Evolutionary conservation across 2,113 vertebrate genomes (phyloP).

Genomic region (Serinus canaria): DNA sequence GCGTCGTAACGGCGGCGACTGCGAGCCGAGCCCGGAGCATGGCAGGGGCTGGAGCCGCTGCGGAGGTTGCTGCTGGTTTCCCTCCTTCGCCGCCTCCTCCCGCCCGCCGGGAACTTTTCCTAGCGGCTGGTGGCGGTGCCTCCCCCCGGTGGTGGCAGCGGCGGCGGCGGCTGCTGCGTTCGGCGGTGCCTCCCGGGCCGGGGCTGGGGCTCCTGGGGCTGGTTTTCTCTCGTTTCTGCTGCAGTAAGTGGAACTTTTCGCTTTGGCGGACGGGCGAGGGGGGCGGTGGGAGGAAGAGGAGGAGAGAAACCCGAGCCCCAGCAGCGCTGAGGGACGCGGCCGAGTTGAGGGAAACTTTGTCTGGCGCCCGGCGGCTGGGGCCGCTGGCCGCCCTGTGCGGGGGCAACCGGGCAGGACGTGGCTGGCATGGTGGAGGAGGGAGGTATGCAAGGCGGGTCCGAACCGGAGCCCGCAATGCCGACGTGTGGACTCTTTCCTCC

Average conservation of each 20-base stretch:
- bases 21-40: constrained; percentile 14
- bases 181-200: background rate
- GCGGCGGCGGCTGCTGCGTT: background rate
- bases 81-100: background rate
- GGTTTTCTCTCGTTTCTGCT: constrained; percentile 47
- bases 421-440: background rate
- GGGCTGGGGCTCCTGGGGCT: constrained; percentile 22
- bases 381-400: background rate
- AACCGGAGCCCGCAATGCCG: background rate
- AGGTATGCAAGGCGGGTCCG: background rate
- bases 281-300: background rate
- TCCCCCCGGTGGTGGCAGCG: background rate
- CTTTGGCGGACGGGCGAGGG: background rate
- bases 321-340: background rate
- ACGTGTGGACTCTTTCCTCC: rapidly evolving
- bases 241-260: constrained; percentile 56
- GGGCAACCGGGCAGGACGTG: background rate
- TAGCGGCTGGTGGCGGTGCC: background rate
- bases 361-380: background rate
- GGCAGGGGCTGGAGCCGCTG: background rate
- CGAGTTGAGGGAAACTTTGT: constrained; percentile 38
- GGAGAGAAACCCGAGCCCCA: background rate
- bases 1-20: constrained; percentile 22
- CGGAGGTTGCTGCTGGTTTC: background rate
- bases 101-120: background rate